Evolutionary conservation across 2,797 vertebrate genomes (phyloP), one percentile per base, ranked within the genome.

Genomic region (Labeo calbasu): DNA sequence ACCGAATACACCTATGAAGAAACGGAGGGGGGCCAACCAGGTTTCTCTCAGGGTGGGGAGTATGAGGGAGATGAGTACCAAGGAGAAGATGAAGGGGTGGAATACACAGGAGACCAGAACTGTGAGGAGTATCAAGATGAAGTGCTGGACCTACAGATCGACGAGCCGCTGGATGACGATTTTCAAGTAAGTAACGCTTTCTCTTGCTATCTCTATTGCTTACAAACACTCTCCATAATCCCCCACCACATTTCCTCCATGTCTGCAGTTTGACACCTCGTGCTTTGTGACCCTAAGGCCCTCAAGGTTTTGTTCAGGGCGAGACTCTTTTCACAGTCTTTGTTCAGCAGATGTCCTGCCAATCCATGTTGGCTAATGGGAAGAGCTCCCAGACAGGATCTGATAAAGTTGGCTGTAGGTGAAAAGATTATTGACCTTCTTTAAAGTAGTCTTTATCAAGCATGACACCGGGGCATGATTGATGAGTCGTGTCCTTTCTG

Each of bases 401-500:
- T 97, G 97, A 99, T 99, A 98, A 98, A 96, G 96, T 97, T 95
- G 94, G 94, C 93, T 93, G 92, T 95, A 97, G 97, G 96, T 97
- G 96, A 98, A 97, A 97, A 97, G 97, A 98, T 98, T 96, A 97
- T 98, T 98, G 97, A 98, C 97, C 98, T 97, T 96, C 95, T 91
- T 85, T 81, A 97, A 97, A 97, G 97, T 96, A 95, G 96, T 95
- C 96, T 87, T 88, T 84, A 96, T 95, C 95, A 95, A 95, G 96
- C 95, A 96, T 94, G 92, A 96, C 94, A 93, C 92, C 89, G 87
- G 46, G 89, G 75, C 91, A 97, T 98, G 98, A 99, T 99, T 98
- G 97, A 99, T 99, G 97, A 93, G 94, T 96, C 94, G 95, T 94
- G 94, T 90, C 88, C 88, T 94, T 93, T 84, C 36, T 83, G 6